Base-by-base conservation (phyloP, 2,888 invertebrate genomes). In the Ypsolopha scabrella region DNA sequence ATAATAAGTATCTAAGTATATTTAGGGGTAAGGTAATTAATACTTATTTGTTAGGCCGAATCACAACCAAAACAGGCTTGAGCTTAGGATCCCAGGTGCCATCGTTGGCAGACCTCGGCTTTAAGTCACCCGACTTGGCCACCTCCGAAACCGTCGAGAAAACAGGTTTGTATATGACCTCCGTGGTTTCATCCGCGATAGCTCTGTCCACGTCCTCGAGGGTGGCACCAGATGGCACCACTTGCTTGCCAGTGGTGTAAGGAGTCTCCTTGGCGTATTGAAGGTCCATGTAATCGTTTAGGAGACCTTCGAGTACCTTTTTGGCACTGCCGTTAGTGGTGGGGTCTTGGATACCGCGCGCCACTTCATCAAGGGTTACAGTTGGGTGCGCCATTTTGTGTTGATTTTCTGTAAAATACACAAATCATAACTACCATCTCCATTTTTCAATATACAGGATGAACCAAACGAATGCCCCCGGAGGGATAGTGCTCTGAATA, bases 221-320 rank as follows among this genome's bases (percentile, higher is more conserved):
- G 0, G 70, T 68, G 0, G 70, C 57, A 0, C 67, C 76, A 0
- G 61, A 49, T 0, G 85, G 85, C 0, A 85, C 11, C 0, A 85
- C 72, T 50, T 70, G 72, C 54, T 81, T 68, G 6, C 85, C 85
- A 1, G 80, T 81, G 0, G 85, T 83, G 61, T 80, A 85, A 0
- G 78, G 77, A 4, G 82, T 85, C 49, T 72, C 72, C 54, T 78
- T 79, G 0, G 66, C 76, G 44, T 75, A 81, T 34, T 76, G 76
- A 0, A 85, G 63, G 53, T 82, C 81, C 83, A 85, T 82, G 62
- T 63, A 80, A 56, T 85, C 85, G 41, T 81, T 80, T 0, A 85
- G 65, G 8, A 85, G 57, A 1, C 80, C 76, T 62, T 74, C 76
- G 9, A 82, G 64, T 46, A 80, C 76, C 53, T 72, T 81, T 62